These are phyloP conservation scores for Neodiprion pinetum DNA, from an alignment of 1,140 invertebrate species.

Conservation along the genomic window DNA sequence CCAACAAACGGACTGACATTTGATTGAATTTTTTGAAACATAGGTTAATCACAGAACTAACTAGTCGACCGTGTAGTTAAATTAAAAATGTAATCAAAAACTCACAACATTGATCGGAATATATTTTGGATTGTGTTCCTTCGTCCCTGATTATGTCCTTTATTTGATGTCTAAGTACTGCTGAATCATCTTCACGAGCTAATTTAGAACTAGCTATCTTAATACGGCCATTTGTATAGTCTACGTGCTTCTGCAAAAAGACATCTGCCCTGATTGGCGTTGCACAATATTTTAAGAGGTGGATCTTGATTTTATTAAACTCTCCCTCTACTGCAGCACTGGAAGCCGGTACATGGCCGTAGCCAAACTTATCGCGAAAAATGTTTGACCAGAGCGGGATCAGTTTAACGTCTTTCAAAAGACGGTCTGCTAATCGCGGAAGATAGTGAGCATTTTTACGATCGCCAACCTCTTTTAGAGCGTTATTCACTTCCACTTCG, in stretches of 20 bases:
- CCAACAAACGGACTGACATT: too few species aligned
- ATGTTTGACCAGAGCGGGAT: conserved; percentile 23
- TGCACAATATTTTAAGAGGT: conserved; percentile 23
- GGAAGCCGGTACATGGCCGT: conserved; percentile 21
- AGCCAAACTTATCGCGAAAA: conserved; percentile 18
- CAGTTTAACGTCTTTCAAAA: conserved; percentile 9
- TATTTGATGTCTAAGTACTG: too few species aligned
- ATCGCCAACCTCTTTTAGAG: not conserved
- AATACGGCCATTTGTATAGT: conserved; percentile 26
- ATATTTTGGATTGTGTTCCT: too few species aligned
- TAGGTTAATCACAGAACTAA: too few species aligned
- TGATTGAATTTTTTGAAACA: too few species aligned
- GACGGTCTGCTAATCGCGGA: conserved; percentile 9
- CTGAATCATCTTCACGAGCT: too few species aligned
- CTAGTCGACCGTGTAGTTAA: too few species aligned
- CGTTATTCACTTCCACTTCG: too few species aligned
- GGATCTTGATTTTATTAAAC: conserved; percentile 19
- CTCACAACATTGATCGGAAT: too few species aligned
- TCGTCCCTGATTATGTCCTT: too few species aligned
- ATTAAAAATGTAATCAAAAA: too few species aligned
- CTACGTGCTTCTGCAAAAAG: conserved; percentile 24
- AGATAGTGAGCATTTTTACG: conserved; percentile 19
- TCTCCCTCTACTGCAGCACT: conserved; percentile 23
- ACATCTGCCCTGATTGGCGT: conserved; percentile 25
- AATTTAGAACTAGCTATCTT: not conserved